Conservation (phyloP, 2,888 invertebrate genomes). For the Lomographa bimaculata region DNA sequence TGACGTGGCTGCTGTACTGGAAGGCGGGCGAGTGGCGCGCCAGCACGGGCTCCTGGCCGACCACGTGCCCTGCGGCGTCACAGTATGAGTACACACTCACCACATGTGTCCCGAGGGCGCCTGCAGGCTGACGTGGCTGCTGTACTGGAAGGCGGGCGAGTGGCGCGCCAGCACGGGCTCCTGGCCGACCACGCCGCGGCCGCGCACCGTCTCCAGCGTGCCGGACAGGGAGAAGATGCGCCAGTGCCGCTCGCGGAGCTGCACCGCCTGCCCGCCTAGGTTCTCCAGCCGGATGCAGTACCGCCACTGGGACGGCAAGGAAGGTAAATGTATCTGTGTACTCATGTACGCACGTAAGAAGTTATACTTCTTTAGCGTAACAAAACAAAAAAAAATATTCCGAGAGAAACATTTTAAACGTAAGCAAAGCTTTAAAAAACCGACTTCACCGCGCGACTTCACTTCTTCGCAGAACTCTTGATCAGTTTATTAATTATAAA, state of each 20-base stretch:
- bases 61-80: constrained; percentile 85
- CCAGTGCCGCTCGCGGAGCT: constrained; percentile 98
- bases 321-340: background rate
- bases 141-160: constrained; percentile 98
- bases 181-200: constrained; percentile 98
- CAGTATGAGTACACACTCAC: constrained; percentile 64
- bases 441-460: no score
- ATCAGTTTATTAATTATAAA: no score
- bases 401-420: no score
- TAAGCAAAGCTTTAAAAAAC: no score
- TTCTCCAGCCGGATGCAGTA: constrained; percentile 99
- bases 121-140: constrained; percentile 98
- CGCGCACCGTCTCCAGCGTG: constrained; percentile 96
- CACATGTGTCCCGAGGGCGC: constrained; percentile 99
- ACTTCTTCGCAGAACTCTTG: no score
- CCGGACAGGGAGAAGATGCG: constrained; percentile 97
- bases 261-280: constrained; percentile 93
- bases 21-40: constrained; percentile 95
- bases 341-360: no score
- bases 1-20: constrained; percentile 99
- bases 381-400: no score
- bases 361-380: no score
- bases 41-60: constrained; percentile 98
- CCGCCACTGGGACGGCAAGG: constrained; percentile 88
- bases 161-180: constrained; percentile 95